Conservation (phyloP, 1,140 invertebrate genomes). For the Drosophila sp. region DNA sequence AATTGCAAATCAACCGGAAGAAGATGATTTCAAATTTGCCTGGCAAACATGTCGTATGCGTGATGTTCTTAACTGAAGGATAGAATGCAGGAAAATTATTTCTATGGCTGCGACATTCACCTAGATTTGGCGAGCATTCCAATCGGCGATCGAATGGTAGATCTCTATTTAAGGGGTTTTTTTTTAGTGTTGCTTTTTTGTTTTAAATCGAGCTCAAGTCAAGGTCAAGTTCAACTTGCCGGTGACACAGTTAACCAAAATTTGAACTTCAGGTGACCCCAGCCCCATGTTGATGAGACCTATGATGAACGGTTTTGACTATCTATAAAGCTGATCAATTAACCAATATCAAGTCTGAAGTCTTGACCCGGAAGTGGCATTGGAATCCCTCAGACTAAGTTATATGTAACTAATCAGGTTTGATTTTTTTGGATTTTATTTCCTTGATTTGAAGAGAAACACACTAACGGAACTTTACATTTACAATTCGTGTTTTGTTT, state of each 20-base stretch:
- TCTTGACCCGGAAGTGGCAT: constrained; percentile 68
- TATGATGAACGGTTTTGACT: constrained; percentile 21
- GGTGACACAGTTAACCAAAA: constrained; percentile 70
- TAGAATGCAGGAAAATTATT: constrained; percentile 17
- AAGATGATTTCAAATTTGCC: not conserved
- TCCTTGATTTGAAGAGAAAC: constrained; percentile 48
- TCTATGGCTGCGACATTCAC: constrained; percentile 37
- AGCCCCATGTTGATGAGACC: constrained; percentile 39
- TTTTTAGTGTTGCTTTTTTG: constrained; percentile 20
- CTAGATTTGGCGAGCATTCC: constrained; percentile 33
- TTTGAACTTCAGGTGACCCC: constrained; percentile 61
- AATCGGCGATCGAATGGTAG: constrained; percentile 19
- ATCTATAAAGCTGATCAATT: constrained; percentile 25
- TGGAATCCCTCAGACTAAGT: constrained; percentile 30
- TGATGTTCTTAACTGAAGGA: constrained; percentile 37
- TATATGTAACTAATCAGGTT: constrained; percentile 60
- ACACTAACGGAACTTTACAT: constrained; percentile 46
- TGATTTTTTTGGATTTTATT: constrained; percentile 34
- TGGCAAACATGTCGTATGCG: constrained; percentile 56
- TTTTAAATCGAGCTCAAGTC: constrained; percentile 29
- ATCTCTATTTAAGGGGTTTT: not conserved
- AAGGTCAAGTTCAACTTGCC: constrained; percentile 78
- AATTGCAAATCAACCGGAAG: constrained; percentile 46
- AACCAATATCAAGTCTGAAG: constrained; percentile 19
- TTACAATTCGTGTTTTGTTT: constrained; percentile 16